Conservation (phyloP, 2,888 invertebrate species). For the Tachystola acroxantha region DNA sequence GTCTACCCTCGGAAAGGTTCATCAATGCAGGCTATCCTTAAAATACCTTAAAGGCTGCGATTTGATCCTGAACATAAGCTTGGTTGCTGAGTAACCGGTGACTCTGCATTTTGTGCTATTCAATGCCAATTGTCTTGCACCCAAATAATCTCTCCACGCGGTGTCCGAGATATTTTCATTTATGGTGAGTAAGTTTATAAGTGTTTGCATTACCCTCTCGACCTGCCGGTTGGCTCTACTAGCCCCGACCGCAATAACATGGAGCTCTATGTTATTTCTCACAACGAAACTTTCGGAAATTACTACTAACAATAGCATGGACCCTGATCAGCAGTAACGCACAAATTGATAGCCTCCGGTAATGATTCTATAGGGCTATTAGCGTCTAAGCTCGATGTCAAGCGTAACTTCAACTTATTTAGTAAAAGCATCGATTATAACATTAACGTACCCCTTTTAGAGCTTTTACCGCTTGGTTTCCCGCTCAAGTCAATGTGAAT, state of each 20-base stretch:
- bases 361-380: slow-evolving; percentile 13
- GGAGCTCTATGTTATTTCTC: slow-evolving; percentile 15
- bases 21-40: no score
- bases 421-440: slow-evolving; percentile 26
- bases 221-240: slow-evolving; percentile 26
- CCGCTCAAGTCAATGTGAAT: slow-evolving; percentile 27
- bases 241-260: slow-evolving; percentile 24
- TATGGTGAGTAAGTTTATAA: slow-evolving; percentile 22
- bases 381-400: slow-evolving; percentile 18
- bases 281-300: slow-evolving; percentile 15
- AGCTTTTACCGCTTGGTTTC: slow-evolving; percentile 24
- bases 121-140: slow-evolving; percentile 24
- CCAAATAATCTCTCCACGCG: slow-evolving; percentile 25
- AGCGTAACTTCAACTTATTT: slow-evolving; percentile 19
- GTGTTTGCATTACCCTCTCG: slow-evolving; percentile 21
- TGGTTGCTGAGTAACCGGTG: slow-evolving; percentile 24
- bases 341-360: slow-evolving; percentile 7
- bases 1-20: no score
- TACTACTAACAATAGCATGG: slow-evolving; percentile 9
- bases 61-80: slow-evolving; percentile 23
- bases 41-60: slow-evolving; percentile 13
- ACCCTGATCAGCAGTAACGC: slow-evolving; percentile 18
- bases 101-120: slow-evolving; percentile 22
- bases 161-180: slow-evolving; percentile 16
- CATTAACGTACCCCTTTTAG: slow-evolving; percentile 26